These are phyloP conservation scores for Venturia canescens DNA, from an alignment of 1,140 invertebrate species.

Conservation along the genomic window DNA sequence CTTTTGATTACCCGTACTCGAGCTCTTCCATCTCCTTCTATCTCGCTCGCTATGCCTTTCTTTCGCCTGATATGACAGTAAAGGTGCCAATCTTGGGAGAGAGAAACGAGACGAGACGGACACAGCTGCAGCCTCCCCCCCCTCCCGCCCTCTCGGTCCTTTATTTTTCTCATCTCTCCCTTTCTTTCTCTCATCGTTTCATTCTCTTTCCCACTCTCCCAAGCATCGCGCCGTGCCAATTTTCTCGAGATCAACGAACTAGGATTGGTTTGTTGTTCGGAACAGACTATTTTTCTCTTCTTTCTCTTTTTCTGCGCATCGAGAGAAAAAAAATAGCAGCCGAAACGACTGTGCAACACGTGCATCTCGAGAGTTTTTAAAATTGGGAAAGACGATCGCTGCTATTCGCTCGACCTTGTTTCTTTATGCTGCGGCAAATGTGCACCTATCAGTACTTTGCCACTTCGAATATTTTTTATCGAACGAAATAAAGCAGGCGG, in stretches of 20 bases:
- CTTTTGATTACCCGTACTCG: slow-evolving; percentile 48
- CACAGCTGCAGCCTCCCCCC: not conserved
- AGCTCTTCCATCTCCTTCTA: not conserved
- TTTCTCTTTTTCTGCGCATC: not conserved
- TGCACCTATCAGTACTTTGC: slow-evolving; percentile 1
- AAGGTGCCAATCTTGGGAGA: slow-evolving; percentile 43
- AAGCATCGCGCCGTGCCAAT: slow-evolving; percentile 29
- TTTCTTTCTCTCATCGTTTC: not conserved
- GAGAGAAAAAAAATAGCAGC: not conserved
- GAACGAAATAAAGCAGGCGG: not conserved
- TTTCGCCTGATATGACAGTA: slow-evolving; percentile 39
- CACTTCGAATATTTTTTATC: not conserved
- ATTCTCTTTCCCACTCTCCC: not conserved
- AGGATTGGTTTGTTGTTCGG: slow-evolving; percentile 42
- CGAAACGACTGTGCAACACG: slow-evolving; percentile 8
- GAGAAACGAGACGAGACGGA: slow-evolving; percentile 18
- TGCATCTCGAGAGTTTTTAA: not conserved
- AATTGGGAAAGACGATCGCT: not conserved
- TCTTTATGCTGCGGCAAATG: not conserved
- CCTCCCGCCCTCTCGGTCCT: too few relatives aligned
- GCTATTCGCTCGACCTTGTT: not conserved
- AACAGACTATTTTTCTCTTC: slow-evolving; percentile 12
- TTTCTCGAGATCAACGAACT: slow-evolving; percentile 43
- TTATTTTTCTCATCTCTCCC: not conserved
- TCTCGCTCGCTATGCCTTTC: slow-evolving; percentile 2